A percentile compares a stretch with the other conserved stretches of the same genome.
phyloP scores from a whole-genome alignment of 2,888 invertebrate genomes.

The Diadegma fenestrale region DNA sequence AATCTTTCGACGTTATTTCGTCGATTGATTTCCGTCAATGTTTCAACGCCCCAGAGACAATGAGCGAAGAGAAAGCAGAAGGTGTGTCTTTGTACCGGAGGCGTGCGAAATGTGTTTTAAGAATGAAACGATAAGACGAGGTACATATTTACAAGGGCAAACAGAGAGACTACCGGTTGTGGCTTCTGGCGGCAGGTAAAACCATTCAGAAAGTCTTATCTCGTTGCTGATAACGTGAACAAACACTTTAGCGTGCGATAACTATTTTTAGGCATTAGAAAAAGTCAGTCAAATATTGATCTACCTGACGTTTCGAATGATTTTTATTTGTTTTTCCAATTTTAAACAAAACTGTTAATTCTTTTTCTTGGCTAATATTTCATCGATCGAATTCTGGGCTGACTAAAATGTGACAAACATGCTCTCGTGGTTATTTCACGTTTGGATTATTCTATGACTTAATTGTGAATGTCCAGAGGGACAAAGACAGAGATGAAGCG shows the following conservation, averaged over 20 bases:
- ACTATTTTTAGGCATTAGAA: constrained; percentile 29
- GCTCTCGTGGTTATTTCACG: constrained; percentile 13
- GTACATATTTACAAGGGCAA: constrained; percentile 61
- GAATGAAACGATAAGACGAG: constrained; percentile 52
- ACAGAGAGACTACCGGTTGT: constrained; percentile 48
- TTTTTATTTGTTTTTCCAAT: not conserved
- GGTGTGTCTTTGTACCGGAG: constrained; percentile 14
- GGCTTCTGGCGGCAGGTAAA: constrained; percentile 55
- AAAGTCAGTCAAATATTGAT: constrained; percentile 35
- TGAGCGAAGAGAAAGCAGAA: constrained; percentile 17
- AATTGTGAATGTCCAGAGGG: constrained; percentile 55
- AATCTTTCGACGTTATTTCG: constrained; percentile 6
- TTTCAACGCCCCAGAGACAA: not conserved
- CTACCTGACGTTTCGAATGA: not conserved
- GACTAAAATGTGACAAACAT: not conserved
- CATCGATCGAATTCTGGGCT: not conserved
- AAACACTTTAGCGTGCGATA: constrained; percentile 46
- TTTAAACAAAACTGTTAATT: not conserved
- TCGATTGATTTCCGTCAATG: not conserved
- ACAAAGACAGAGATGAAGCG: constrained; percentile 17
- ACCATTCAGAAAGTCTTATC: constrained; percentile 45
- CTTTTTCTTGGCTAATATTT: not conserved
- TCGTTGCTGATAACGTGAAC: constrained; percentile 55
- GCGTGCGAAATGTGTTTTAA: constrained; percentile 41
- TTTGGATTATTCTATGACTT: constrained; percentile 41